Evolutionary conservation across 2,797 vertebrate species (phyloP), one percentile per base, ranked within the genome.

Genomic region (Erethizon dorsatum): DNA sequence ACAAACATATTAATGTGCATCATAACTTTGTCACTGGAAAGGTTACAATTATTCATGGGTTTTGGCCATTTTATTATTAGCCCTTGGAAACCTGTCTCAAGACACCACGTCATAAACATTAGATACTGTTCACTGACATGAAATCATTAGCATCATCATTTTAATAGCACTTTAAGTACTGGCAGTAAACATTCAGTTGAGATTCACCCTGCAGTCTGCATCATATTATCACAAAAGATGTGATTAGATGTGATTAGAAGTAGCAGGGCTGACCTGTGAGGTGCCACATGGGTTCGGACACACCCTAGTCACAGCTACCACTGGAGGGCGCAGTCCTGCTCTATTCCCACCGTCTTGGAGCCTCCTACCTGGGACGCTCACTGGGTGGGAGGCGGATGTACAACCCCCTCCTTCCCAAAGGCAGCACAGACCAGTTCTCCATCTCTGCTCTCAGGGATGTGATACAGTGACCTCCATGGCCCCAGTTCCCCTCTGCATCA

Each of bases 51-150:
- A 90, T 61, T 83, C 65, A 80, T 56, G 67, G 17, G 15, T 54
- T 87, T 5, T 37, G 52, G 57, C 75, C 75, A 6, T 78, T 95
- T 96, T 95, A 96, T 93, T 95, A 73, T 93, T 22, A 94, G 69
- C 41, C 41, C n/a, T 91, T 88, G 75, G 69, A 79, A 83, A 78
- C 12, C 24, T 67, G 24, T 85, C 73, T 89, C 47, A 61, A 88
- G 77, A 79, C 15, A 65, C 45, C 52, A 41, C 0, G 8, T 24
- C 47, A 45, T 28, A 37, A 57, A 77, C 75, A 20, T 26, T 8
- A 59, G 80, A 6, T 7, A 13, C 3, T 47, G 63, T 26, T 63
- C 28, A 10, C 41, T 7, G 15, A 77, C 17, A 5, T 13, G 83
- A 56, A 13, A 50, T 67, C 26, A 71, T 63, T 73, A 84, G 84